Evolutionary conservation across 2,797 vertebrate genomes (phyloP), one percentile per base, ranked within the genome.

Genomic region (Betta splendens): DNA sequence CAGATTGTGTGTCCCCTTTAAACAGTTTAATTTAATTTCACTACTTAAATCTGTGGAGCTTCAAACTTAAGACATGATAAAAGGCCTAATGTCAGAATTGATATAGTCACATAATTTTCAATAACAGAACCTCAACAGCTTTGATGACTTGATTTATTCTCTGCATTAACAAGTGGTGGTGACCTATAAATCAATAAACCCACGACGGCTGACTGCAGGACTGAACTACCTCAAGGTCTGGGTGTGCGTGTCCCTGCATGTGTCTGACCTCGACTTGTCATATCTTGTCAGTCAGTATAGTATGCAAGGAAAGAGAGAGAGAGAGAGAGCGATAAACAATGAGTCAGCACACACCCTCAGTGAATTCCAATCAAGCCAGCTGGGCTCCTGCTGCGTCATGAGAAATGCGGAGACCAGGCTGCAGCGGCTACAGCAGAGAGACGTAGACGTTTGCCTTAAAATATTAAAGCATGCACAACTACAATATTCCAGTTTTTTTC

Each of bases 271-370:
- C 56, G 36, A 42, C 47, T 20, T 69, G 75, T 80, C 73, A 76
- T 37, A 46, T 72, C 59, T 72, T 79, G 84, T 85, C 87, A 83
- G 75, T 78, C 74, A 67, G 72, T 33, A 48, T 66, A 61, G 69
- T 74, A 62, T 64, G 75, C 84, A 55, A 77, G 57, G 47, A 53
- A 54, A 43, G 21, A 35, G 55, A 40, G 64, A 42, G 26, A 33
- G 54, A 39, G 64, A 42, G 20, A 28, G 54, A 39, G 64, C 39
- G 48, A 77, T 43, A 83, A 80, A 75, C 77, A 75, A 63, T 82
- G 87, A 91, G 77, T 91, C 89, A 89, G 90, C 90, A 88, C 66
- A 83, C 67, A 62, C 69, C 62, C 72, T 63, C 75, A 47, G 54
- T 64, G 86, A 80, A 86, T 91, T 85, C 80, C 77, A 85, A 88